phyloP scores from a whole-genome alignment of 2,797 vertebrate species.

The Fistularia tabacaria region DNA sequence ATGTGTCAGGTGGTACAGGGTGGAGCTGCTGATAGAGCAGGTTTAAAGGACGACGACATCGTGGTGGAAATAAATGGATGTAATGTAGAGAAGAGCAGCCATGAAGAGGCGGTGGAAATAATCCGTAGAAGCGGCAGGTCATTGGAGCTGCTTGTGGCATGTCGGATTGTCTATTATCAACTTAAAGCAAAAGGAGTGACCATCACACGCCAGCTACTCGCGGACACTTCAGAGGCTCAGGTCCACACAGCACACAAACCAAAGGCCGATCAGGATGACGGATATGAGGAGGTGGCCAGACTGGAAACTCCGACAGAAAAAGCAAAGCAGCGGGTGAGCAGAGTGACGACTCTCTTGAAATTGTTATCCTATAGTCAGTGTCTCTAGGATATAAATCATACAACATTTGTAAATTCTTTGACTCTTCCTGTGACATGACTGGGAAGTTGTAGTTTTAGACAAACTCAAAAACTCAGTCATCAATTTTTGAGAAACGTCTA shows the following conservation, averaged over 20 bases:
- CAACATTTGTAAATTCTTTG: too few species aligned
- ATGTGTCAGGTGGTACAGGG: constrained; percentile 78
- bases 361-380: too few species aligned
- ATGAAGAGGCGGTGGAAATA: constrained; percentile 79
- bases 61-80: constrained; percentile 85
- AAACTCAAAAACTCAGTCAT: too few species aligned
- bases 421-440: too few species aligned
- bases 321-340: constrained; percentile 65
- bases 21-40: constrained; percentile 77
- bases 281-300: neutral
- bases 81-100: constrained; percentile 76
- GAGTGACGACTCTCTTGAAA: neutral
- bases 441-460: too few species aligned
- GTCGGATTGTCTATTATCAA: constrained; percentile 73
- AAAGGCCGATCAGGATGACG: constrained; percentile 2
- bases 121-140: constrained; percentile 73
- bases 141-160: constrained; percentile 82
- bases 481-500: too few species aligned
- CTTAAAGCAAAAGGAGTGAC: constrained; percentile 76
- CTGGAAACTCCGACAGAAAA: constrained; percentile 36
- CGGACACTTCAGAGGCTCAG: constrained; percentile 32
- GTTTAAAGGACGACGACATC: constrained; percentile 80
- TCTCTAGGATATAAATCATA: too few species aligned
- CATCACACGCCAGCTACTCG: constrained; percentile 63
- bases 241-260: constrained; percentile 13